These are phyloP conservation scores for Noctua janthina DNA, from an alignment of 2,888 invertebrate species.

Conservation along the genomic window DNA sequence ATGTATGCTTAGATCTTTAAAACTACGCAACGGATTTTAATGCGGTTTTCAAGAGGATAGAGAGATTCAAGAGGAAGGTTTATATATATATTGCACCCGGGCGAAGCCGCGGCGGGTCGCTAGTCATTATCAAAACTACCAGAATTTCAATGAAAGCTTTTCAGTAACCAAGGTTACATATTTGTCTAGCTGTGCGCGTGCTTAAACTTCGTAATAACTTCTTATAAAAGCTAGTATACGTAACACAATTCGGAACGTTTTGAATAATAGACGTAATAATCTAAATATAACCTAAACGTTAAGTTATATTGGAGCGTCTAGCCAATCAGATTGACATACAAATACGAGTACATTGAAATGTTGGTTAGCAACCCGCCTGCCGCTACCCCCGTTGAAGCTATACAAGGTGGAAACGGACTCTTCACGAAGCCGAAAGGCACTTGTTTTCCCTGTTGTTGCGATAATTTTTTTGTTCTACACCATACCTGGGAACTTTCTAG, in stretches of 20 bases:
- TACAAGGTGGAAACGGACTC: neutral
- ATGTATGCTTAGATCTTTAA: no score
- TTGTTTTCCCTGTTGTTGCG: no score
- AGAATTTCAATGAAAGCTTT: neutral
- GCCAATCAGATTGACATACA: slow-evolving; percentile 37
- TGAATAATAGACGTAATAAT: slow-evolving; percentile 6
- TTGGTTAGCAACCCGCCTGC: neutral
- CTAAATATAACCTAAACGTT: slow-evolving; percentile 20
- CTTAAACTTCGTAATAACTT: neutral
- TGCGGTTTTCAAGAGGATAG: no score
- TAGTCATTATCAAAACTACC: neutral
- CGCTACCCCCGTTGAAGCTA: neutral
- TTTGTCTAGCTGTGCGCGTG: neutral
- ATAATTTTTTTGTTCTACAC: no score
- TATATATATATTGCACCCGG: no score
- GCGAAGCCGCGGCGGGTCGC: no score
- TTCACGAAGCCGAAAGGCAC: neutral
- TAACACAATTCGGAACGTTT: neutral
- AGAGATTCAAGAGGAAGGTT: no score
- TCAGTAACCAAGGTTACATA: neutral
- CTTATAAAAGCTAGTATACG: neutral
- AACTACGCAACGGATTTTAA: no score
- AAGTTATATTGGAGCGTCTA: slow-evolving; percentile 17
- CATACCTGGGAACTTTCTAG: no score
- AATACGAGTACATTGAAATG: neutral